These are phyloP conservation scores for Muraenolepis orangiensis DNA, from an alignment of 2,797 vertebrate genomes.

Conservation along the genomic window DNA sequence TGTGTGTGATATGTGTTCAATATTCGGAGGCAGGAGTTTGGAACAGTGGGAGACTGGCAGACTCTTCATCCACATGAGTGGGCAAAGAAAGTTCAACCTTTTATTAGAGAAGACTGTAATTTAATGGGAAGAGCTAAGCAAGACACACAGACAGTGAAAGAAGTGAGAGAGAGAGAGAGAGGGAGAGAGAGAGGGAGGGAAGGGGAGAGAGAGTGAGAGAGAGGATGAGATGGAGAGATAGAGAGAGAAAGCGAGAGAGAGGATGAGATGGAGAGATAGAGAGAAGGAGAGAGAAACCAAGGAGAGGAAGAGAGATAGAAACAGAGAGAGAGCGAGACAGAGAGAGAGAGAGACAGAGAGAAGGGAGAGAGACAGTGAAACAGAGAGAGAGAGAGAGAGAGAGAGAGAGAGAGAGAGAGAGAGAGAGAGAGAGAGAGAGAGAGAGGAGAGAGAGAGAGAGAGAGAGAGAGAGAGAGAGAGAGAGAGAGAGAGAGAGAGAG, in stretches of 20 bases:
- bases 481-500: constrained; percentile 27
- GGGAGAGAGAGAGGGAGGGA: constrained; percentile 8
- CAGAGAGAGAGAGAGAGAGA: constrained; percentile 9
- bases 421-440: constrained; percentile 53
- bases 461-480: too few relatives aligned
- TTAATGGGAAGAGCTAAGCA: constrained; percentile 75
- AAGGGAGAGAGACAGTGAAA: constrained; percentile 31
- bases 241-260: constrained; percentile 35
- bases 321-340: constrained; percentile 30
- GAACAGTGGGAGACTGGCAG: constrained; percentile 78
- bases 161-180: constrained; percentile 31
- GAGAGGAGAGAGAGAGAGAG: constrained; percentile 35
- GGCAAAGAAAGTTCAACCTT: constrained; percentile 84
- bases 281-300: too few relatives aligned
- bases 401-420: constrained; percentile 42
- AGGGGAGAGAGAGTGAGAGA: constrained; percentile 42
- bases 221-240: constrained; percentile 53
- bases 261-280: background rate
- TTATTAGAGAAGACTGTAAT: constrained; percentile 85
- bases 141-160: constrained; percentile 27
- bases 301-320: constrained; percentile 33
- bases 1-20: constrained; percentile 26
- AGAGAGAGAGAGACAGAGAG: constrained; percentile 26
- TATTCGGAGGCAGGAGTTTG: constrained; percentile 69
- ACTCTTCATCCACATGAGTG: constrained; percentile 80